Conservation (phyloP, 2,888 invertebrate species). For the Drosophila helvetica region DNA sequence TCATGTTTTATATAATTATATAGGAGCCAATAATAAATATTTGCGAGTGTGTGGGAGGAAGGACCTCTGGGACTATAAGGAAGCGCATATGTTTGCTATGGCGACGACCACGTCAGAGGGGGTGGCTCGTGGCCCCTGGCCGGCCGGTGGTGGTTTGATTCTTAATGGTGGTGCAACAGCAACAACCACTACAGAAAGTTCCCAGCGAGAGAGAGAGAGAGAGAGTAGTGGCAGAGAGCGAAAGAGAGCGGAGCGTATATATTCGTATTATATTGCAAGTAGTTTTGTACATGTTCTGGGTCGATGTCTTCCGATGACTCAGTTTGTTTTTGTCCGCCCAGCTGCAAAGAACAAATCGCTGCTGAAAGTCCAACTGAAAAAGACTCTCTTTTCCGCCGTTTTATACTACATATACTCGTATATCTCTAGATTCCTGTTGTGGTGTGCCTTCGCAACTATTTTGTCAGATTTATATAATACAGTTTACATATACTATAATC, state of each 20-base stretch:
- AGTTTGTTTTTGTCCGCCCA: conserved; percentile 61
- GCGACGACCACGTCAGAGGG: conserved; percentile 31
- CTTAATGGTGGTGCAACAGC: conserved; percentile 35
- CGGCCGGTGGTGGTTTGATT: background rate
- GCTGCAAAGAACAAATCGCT: conserved; percentile 51
- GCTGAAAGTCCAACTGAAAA: conserved; percentile 16
- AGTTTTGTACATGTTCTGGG: conserved; percentile 8
- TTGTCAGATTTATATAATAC: conserved; percentile 59
- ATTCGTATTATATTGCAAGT: background rate
- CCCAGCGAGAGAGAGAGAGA: background rate
- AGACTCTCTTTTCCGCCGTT: conserved; percentile 10
- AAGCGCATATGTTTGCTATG: conserved; percentile 38
- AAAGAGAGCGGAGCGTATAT: background rate
- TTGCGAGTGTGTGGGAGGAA: background rate
- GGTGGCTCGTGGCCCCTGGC: conserved; percentile 11
- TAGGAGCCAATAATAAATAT: background rate
- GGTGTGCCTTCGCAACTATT: conserved; percentile 44
- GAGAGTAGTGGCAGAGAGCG: too few relatives aligned
- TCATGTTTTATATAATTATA: background rate
- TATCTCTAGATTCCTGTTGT: conserved; percentile 5
- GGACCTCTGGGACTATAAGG: conserved; percentile 12
- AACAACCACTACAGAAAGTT: conserved; percentile 13
- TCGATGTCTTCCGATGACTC: conserved; percentile 37
- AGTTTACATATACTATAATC: conserved; percentile 26
- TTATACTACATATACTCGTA: conserved; percentile 4